Base-by-base conservation (phyloP, 2,888 invertebrate species). In the Plebejus anna region DNA sequence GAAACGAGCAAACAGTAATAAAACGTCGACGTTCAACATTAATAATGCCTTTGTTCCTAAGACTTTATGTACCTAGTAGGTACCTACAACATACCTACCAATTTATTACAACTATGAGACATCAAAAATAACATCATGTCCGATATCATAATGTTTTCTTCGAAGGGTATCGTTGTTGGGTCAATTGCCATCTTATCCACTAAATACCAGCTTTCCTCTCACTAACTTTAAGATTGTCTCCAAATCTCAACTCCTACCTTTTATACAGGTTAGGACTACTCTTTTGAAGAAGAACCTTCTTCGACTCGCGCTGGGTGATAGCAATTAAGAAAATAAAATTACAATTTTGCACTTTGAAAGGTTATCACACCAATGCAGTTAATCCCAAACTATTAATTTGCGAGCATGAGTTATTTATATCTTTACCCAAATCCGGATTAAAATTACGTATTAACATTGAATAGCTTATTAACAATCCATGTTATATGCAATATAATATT, bases 371-470 rank as follows among this genome's bases (percentile, higher is more conserved):
- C 3, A 61, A 28, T 61, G 28, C 9, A 59, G 28, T 61, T 11
- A 61, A 28, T 61, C 61, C 61, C 9, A 4, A 28, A 1, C 61
- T 22, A n/a, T 22, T 61, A 61, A 22, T 28, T 61, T 9, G 9
- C 61, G 59, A 7, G 3, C 22, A 59, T 59, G n/a, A 59, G 59
- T 59, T 59, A 59, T 22, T n/a, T 22, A n/a, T 11, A 47, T 13
- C 51, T 55, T 55, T 55, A 55, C 55, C 55, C 55, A 61, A 61
- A 61, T 61, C 61, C 22, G 28, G 11, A 28, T 61, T 28, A 28
- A 61, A 61, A 61, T n/a, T 61, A 61, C 61, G 28, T 61, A 61
- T 61, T 61, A 28, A 61, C 22, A 61, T 61, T 28, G 28, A 61
- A 28, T 9, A 61, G 61, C 61, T 59, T 59, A 59, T 59, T 59